A percentile compares a stretch with the other conserved stretches of the same genome.
These are phyloP conservation scores for Syngnathus scovelli DNA, from an alignment of 2,113 vertebrate species.

Conservation along the genomic window DNA sequence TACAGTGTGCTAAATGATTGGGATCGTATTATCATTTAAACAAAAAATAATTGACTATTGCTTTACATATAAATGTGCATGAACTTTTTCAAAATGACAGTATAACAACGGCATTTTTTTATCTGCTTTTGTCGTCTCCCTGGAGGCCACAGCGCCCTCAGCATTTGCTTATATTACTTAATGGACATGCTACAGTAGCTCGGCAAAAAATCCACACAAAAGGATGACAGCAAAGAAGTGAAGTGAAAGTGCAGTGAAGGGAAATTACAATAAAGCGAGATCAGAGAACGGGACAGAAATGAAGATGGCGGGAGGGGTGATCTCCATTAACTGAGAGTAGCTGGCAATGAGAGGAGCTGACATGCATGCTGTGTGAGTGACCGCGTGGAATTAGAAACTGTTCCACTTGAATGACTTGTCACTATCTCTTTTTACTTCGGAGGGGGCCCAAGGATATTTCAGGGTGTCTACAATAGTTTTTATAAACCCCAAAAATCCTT, in stretches of 20 bases:
- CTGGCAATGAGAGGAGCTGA: slow-evolving; percentile 26
- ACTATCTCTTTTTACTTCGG: background rate
- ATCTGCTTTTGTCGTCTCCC: background rate
- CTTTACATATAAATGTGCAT: too few species aligned
- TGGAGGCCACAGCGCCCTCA: background rate
- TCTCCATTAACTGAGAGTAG: slow-evolving; percentile 59
- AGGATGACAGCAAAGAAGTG: slow-evolving; percentile 38
- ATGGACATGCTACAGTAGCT: background rate
- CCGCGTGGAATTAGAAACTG: slow-evolving; percentile 45
- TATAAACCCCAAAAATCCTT: too few species aligned
- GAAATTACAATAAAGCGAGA: slow-evolving; percentile 40
- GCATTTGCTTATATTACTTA: background rate
- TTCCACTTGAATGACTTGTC: slow-evolving; percentile 23
- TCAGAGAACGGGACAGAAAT: slow-evolving; percentile 6
- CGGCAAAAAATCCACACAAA: slow-evolving; percentile 6
- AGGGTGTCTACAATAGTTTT: too few species aligned
- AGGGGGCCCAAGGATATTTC: too few species aligned
- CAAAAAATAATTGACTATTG: background rate
- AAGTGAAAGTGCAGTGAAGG: slow-evolving; percentile 40
- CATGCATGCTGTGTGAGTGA: slow-evolving; percentile 45
- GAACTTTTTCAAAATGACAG: background rate
- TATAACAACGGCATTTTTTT: background rate
- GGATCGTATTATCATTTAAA: background rate
- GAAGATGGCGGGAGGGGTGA: slow-evolving; percentile 31
- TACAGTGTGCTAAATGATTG: background rate